Evolutionary conservation across 2,797 vertebrate genomes (phyloP), one percentile per base, ranked within the genome.

Genomic region (Diceros bicornis): DNA sequence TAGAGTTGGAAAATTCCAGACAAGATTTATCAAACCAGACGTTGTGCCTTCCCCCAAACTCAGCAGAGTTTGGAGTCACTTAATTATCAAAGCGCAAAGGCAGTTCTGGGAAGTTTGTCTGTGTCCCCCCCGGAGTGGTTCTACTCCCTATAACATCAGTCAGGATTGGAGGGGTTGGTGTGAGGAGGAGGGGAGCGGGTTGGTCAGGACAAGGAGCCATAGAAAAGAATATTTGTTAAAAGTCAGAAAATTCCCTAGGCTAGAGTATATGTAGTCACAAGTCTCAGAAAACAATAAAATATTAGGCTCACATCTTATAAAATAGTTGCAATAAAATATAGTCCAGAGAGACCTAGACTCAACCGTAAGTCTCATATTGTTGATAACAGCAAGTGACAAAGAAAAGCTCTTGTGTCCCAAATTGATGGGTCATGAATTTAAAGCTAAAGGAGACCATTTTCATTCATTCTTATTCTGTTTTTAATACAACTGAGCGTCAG

Each of bases 1-100:
- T 92, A 57, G 64, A 90, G 96, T 57, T 96, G 66, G 84, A 93
- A 97, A 97, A 64, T 86, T 86, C 94, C 89, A 96, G 97, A 96
- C 77, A 89, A 97, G 86, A 97, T 97, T 97, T 87, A 91, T 89
- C 93, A 97, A 98, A 96, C 82, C 90, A 91, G 83, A 97, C 69
- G 83, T 93, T 85, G 96, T 97, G 27, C 96, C 74, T 62, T 79
- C 66, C 91, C 92, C 92, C 88, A 96, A 96, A 44, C 50, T 93
- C 92, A 72, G 61, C 3, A 0, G 7, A 0, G 61, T 90, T 97
- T 95, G 94, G 23, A 90, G 72, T 93, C 1, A 3, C 93, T 82
- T 97, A 93, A 92, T 97, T 98, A 94, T 95, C 94, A 97, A 97
- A 95, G 96, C 57, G 6, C 77, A 77, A n/a, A 68, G 29, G 75